phyloP scores from a whole-genome alignment of 2,888 invertebrate genomes.

The Lochmaea capreae region DNA sequence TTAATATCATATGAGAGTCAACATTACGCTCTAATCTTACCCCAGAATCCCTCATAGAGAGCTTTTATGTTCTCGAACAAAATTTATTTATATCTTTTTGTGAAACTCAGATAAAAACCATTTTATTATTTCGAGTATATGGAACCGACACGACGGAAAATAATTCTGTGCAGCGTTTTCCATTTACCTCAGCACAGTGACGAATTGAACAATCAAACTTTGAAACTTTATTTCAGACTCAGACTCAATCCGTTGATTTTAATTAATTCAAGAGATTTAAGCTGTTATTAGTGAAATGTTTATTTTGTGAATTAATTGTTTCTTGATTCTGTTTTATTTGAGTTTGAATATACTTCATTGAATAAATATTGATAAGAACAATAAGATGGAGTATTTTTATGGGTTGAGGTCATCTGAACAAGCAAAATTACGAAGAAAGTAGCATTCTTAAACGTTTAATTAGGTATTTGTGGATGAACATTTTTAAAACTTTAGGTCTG shows the following conservation, averaged over 20 bases:
- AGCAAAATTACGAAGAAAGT: no score
- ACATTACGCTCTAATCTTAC: constrained; percentile 27
- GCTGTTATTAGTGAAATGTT: no score
- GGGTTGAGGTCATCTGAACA: no score
- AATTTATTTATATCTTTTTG: constrained; percentile 25
- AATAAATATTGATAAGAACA: no score
- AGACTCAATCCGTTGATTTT: background rate
- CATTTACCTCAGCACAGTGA: background rate
- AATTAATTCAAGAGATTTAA: no score
- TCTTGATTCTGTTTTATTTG: no score
- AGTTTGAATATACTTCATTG: no score
- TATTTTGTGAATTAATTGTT: no score
- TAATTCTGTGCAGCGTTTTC: constrained; percentile 6
- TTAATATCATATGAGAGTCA: constrained; percentile 31
- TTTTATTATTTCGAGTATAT: constrained; percentile 17
- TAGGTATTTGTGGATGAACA: no score
- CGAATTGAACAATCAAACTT: background rate
- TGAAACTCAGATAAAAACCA: constrained; percentile 16
- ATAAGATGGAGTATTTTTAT: no score
- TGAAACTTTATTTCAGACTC: background rate
- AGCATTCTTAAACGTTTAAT: no score
- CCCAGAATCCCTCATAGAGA: constrained; percentile 20
- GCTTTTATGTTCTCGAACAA: constrained; percentile 28
- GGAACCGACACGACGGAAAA: constrained; percentile 10
- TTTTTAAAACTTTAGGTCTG: no score